A percentile compares a stretch with the other conserved stretches of the same genome.
Evolutionary conservation across 92 coral and sea anemone species (phyloP).

Genomic region (Ricordea florida): DNA sequence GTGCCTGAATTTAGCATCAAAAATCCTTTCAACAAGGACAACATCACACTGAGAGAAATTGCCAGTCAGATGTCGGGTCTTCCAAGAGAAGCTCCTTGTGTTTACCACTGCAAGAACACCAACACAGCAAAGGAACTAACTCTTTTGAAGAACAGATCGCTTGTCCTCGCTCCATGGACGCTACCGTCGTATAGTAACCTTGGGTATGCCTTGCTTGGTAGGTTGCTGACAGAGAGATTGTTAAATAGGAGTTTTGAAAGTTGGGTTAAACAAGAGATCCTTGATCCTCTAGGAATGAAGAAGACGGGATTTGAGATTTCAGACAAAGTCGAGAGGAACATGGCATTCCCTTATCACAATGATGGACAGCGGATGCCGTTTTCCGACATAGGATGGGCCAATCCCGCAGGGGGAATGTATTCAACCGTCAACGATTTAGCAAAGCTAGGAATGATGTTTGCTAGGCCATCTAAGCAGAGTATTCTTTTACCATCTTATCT

Average conservation of each 20-base stretch:
- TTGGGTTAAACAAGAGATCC: constrained; percentile 41
- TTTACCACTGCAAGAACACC: neutral
- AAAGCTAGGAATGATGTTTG: constrained; percentile 52
- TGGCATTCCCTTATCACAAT: constrained; percentile 37
- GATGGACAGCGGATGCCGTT: constrained; percentile 5
- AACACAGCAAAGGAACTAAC: neutral
- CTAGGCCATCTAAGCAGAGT: constrained; percentile 47
- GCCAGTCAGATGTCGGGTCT: constrained; percentile 60
- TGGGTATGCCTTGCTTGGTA: constrained; percentile 70
- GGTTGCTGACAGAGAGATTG: constrained; percentile 59
- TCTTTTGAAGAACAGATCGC: neutral
- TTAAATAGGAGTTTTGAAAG: constrained; percentile 53
- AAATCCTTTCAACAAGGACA: constrained; percentile 45
- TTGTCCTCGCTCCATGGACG: neutral
- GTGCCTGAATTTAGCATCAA: constrained; percentile 51
- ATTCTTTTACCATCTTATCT: constrained; percentile 30
- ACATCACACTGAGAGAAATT: constrained; percentile 59
- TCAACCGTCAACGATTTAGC: constrained; percentile 66
- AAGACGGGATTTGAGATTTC: too few relatives aligned
- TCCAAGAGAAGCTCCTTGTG: neutral
- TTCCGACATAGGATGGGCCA: constrained; percentile 72
- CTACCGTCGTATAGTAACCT: constrained; percentile 37
- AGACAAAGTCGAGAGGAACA: too few relatives aligned
- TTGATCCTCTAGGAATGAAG: too few relatives aligned
- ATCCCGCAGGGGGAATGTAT: constrained; percentile 75